Percentiles rank a stretch among this genome's conserved stretches.
phyloP scores from a whole-genome alignment of 2,888 invertebrate genomes.

The Drosophila histrio region DNA sequence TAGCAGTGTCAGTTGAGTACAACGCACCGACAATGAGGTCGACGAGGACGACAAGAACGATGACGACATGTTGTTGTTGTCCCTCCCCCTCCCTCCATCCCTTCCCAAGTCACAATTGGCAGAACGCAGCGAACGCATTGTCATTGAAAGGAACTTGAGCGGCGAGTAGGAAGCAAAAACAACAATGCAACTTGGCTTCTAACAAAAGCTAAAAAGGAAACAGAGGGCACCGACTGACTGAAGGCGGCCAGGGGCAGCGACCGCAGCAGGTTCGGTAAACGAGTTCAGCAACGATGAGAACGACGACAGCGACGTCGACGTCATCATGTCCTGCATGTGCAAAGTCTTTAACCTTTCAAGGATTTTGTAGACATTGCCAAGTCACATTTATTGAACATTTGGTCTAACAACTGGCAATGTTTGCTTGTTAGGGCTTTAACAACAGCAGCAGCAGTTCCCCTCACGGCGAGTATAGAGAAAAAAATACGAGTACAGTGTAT shows the following conservation, averaged over 20 bases:
- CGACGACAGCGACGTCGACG: slow-evolving; percentile 15
- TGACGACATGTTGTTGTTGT: slow-evolving; percentile 56
- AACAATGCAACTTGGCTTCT: slow-evolving; percentile 33
- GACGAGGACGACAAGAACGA: slow-evolving; percentile 31
- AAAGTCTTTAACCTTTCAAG: slow-evolving; percentile 83
- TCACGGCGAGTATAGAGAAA: too few species aligned
- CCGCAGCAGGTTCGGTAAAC: slow-evolving; percentile 74
- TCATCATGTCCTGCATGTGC: slow-evolving; percentile 66
- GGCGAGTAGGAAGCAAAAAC: slow-evolving; percentile 35
- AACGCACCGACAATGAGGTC: slow-evolving; percentile 59
- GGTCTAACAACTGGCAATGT: slow-evolving; percentile 45
- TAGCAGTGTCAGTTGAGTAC: slow-evolving; percentile 50
- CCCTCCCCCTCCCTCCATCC: too few species aligned
- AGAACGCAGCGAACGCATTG: slow-evolving; percentile 59
- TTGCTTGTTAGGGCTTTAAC: slow-evolving; percentile 17
- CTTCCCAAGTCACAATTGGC: too few species aligned
- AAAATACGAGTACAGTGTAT: neutral
- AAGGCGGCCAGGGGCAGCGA: slow-evolving; percentile 75
- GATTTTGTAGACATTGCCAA: slow-evolving; percentile 73
- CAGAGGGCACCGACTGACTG: slow-evolving; percentile 32
- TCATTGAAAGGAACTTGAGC: slow-evolving; percentile 76
- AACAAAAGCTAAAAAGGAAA: slow-evolving; percentile 17
- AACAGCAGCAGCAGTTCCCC: too few species aligned
- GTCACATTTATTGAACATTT: slow-evolving; percentile 70
- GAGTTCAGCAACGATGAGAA: slow-evolving; percentile 55